A percentile compares a stretch with the other conserved stretches of the same genome.
These are phyloP conservation scores for Asbolus verrucosus DNA, from an alignment of 1,140 invertebrate genomes.

Conservation along the genomic window DNA sequence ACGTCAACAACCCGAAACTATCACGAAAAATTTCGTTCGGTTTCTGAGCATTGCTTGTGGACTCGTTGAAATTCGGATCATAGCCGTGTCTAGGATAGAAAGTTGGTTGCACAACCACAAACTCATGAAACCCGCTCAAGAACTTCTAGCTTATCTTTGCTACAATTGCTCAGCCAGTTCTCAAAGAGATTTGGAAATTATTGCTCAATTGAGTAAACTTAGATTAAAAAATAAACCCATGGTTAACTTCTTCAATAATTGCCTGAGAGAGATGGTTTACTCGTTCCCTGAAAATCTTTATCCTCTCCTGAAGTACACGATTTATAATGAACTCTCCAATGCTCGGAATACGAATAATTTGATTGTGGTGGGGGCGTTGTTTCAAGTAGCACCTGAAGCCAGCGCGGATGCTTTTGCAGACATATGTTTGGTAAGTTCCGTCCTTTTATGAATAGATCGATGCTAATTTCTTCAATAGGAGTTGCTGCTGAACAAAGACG, in stretches of 20 bases:
- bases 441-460: no score
- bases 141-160: conserved; percentile 92
- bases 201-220: conserved; percentile 91
- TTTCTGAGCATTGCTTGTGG: conserved; percentile 87
- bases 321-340: conserved; percentile 95
- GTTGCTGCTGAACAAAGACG: conserved; percentile 87
- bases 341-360: conserved; percentile 95
- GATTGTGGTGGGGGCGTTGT: conserved; percentile 86
- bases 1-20: conserved; percentile 86
- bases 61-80: conserved; percentile 85
- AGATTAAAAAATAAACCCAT: conserved; percentile 93
- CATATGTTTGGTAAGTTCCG: conserved; percentile 76
- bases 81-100: conserved; percentile 87
- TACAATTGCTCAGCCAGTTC: conserved; percentile 87
- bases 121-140: conserved; percentile 89
- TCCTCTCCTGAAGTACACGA: conserved; percentile 90
- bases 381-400: conserved; percentile 82
- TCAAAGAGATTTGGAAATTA: conserved; percentile 88
- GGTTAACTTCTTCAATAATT: conserved; percentile 88
- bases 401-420: conserved; percentile 84
- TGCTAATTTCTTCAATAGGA: conserved; percentile 78
- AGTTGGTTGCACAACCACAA: conserved; percentile 97
- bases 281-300: conserved; percentile 85
- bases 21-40: conserved; percentile 89
- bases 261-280: conserved; percentile 83